A percentile compares a stretch with the other conserved stretches of the same genome.
Evolutionary conservation across 2,797 vertebrate genomes (phyloP).

Genomic region (Threskiornis aethiopicus): DNA sequence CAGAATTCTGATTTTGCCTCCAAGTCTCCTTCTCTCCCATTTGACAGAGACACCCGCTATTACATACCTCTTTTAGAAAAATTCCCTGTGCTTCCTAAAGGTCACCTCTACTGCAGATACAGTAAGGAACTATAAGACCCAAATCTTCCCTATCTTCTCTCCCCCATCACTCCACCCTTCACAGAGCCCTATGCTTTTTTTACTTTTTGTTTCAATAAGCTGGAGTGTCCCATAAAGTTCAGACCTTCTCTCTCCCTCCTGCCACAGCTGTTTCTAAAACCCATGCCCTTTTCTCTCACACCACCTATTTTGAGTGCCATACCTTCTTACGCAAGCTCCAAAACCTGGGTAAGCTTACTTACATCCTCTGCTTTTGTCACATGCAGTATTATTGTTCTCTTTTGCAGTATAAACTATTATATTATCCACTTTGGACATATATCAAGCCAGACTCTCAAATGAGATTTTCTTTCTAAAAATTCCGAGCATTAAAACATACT

Average conservation of each 20-base stretch:
- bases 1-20: background rate
- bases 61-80: background rate
- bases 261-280: background rate
- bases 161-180: background rate
- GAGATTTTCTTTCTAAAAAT: background rate
- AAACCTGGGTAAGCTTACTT: background rate
- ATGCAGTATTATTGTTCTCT: background rate
- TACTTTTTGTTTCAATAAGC: background rate
- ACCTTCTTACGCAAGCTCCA: fast-evolving
- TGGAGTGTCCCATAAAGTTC: background rate
- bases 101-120: background rate
- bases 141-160: background rate
- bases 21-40: background rate
- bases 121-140: background rate
- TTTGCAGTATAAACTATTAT: background rate
- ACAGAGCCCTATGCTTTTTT: background rate
- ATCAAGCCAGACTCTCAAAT: background rate
- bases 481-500: background rate
- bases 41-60: background rate
- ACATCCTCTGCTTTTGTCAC: background rate
- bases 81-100: background rate
- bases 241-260: background rate
- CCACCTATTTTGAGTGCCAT: background rate
- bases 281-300: background rate
- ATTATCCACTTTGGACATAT: background rate